Conservation (phyloP, 2,888 invertebrate species). For the Ormyrus pomaceus region DNA sequence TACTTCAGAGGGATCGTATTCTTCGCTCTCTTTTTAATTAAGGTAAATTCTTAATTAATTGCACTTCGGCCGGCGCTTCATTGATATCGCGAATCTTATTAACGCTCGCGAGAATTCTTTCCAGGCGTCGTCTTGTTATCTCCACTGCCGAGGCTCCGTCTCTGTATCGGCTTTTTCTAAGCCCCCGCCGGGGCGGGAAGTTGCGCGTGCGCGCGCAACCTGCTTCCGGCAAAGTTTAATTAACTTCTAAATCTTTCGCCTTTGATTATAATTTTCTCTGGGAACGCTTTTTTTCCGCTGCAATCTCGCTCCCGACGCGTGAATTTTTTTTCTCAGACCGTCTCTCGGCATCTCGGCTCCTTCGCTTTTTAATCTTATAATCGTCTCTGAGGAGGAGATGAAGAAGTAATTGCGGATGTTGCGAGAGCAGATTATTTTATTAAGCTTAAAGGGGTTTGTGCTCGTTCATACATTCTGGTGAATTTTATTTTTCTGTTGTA, state of each 20-base stretch:
- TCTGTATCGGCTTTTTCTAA: constrained; percentile 57
- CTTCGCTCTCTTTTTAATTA: constrained; percentile 8
- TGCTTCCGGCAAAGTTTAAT: constrained; percentile 58
- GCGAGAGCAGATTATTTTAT: neutral
- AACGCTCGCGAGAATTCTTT: constrained; percentile 22
- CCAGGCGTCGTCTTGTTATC: neutral
- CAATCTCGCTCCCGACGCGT: neutral
- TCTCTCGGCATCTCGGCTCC: neutral
- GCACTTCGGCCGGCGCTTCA: neutral
- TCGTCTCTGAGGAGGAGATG: constrained; percentile 3
- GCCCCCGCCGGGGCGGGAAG: constrained; percentile 31
- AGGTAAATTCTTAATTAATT: constrained; percentile 42
- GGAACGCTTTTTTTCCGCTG: neutral
- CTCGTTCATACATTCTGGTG: too few relatives aligned
- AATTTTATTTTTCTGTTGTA: too few relatives aligned
- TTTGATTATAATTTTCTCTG: constrained; percentile 59
- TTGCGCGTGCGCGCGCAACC: constrained; percentile 27
- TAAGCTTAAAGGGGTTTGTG: neutral
- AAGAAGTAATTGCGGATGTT: constrained; percentile 15
- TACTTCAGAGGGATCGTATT: too few relatives aligned
- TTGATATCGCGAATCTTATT: constrained; percentile 38
- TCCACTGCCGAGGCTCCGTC: neutral
- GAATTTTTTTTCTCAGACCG: too few relatives aligned
- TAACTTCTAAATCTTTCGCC: constrained; percentile 59
- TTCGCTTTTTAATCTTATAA: constrained; percentile 27